Evolutionary conservation across 2,113 vertebrate genomes (phyloP), one percentile per base, ranked within the genome.

Genomic region (Nerophis ophidion): DNA sequence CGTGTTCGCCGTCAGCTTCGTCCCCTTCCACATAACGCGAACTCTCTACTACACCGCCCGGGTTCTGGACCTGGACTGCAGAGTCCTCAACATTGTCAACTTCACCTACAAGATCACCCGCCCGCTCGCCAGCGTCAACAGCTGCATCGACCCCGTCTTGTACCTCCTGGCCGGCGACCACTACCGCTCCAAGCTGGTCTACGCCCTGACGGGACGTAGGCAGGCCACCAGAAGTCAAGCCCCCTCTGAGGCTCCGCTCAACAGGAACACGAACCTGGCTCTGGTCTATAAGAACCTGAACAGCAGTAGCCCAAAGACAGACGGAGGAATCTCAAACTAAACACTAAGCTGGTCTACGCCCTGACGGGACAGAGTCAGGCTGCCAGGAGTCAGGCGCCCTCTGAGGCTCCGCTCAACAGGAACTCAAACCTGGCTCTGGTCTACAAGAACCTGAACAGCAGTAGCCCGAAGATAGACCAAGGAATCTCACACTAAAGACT

Each of bases 11-110:
- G 19, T 97, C 63, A 93, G 93, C 82, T 98, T 99, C 0, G 89
- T 98, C 53, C 95, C 96, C 2, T 99, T 98, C 81, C 95, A 99
- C 76, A 76, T 98, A 83, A 98, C 94, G 0, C 88, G 93, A 15
- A 95, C 93, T 8, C 62, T 96, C 49, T 98, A 97, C 81, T 98
- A 98, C 77, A 71, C 89, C 14, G 82, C 91, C 19, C 92, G 82
- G 14, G 83, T 95, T 15, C 55, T 95, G 57, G 17, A 91, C 4
- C 90, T 88, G 0, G 35, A 91, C 63, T 99, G 94, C 38, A 1
- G 2, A 5, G 72, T 87, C 17, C 93, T 97, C 67, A 95, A 95
- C 80, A 76, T 93, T 1, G 81, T 98, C 67, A 98, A 96, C 71
- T 89, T 96, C 50, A 83, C 88, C 34, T 99, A 97, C 79, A 98